Percentiles rank a stretch among this genome's conserved stretches.
These are phyloP conservation scores for Cylindroiulus punctatus DNA, from an alignment of 2,888 invertebrate genomes.

Conservation along the genomic window DNA sequence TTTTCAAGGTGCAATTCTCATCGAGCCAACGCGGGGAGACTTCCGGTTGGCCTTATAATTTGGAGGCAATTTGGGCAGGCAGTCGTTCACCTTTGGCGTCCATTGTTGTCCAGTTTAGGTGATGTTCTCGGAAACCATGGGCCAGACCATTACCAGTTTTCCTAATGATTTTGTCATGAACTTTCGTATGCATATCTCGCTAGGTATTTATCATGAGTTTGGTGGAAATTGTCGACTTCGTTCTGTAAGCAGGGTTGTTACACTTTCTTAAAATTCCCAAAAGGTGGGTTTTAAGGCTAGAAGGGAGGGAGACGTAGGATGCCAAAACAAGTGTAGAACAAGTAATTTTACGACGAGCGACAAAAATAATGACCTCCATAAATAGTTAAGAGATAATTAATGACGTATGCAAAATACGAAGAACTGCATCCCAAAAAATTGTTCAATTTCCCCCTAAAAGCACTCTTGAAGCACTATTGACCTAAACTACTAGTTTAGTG, in stretches of 20 bases:
- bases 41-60: constrained; percentile 35
- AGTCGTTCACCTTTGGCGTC: constrained; percentile 14
- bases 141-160: not conserved
- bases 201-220: not conserved
- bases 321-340: no score
- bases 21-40: constrained; percentile 43
- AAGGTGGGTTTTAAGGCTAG: not conserved
- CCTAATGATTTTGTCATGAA: not conserved
- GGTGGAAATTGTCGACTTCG: not conserved
- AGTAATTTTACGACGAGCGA: no score
- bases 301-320: not conserved
- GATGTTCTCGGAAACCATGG: not conserved
- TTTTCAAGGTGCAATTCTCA: constrained; percentile 39
- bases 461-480: no score
- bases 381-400: no score
- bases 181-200: not conserved
- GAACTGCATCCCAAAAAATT: no score
- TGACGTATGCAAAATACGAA: no score
- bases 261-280: constrained; percentile 2
- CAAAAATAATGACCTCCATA: no score
- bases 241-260: constrained; percentile 17
- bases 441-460: no score
- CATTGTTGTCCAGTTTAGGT: constrained; percentile 25
- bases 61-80: constrained; percentile 37
- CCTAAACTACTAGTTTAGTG: no score